Evolutionary conservation across 2,113 vertebrate species (phyloP).

Genomic region (Sceloporus tristichus): DNA sequence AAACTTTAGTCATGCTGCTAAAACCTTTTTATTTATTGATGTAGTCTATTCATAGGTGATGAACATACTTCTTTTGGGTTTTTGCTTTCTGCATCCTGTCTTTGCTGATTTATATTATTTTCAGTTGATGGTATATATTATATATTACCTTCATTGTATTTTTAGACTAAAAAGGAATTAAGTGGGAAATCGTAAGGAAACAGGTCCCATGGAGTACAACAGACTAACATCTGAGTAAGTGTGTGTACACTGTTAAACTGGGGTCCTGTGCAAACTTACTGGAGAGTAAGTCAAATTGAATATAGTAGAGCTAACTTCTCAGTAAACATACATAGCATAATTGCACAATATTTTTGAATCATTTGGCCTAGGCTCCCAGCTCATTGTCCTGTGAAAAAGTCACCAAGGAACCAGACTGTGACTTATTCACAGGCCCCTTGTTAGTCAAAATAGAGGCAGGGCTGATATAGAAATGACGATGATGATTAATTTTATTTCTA

Average conservation of each 20-base stretch:
- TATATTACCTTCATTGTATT: background rate
- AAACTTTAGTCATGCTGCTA: constrained; percentile 3
- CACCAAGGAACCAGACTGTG: background rate
- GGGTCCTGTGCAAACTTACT: background rate
- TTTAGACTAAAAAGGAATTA: background rate
- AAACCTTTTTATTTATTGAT: constrained; percentile 5
- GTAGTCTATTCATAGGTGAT: background rate
- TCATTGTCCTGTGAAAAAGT: background rate
- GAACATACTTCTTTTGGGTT: background rate
- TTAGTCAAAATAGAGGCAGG: background rate
- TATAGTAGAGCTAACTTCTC: background rate
- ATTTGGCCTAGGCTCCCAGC: constrained; percentile 13
- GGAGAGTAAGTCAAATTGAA: no score
- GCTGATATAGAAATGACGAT: background rate
- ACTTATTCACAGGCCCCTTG: background rate
- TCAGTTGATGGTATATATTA: background rate
- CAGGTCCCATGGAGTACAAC: background rate
- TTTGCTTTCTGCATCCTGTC: background rate
- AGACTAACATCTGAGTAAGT: background rate
- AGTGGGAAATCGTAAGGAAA: background rate
- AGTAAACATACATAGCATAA: background rate
- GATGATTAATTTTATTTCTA: no score
- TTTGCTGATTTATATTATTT: background rate
- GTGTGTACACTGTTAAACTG: background rate
- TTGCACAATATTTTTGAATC: no score